Base-by-base conservation (phyloP, 2,888 invertebrate species). In the Cataglyphis albicans region DNA sequence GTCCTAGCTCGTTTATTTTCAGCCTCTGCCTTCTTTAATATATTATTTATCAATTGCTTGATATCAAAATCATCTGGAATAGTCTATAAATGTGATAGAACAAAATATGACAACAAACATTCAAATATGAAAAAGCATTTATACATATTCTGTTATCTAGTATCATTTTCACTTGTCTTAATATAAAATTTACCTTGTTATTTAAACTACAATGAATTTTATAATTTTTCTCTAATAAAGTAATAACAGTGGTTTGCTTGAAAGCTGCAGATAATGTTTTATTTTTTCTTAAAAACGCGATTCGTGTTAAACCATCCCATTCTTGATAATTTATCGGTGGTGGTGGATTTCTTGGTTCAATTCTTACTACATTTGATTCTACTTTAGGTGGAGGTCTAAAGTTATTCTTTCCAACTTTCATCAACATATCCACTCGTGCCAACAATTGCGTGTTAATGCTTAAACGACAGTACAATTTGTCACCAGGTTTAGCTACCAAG, bases 381-480 rank as follows among this genome's bases (percentile, higher is more conserved):
- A 99, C 99, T 96, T 99, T 99, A 6, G 99, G 99, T 61, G 99
- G 99, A 25, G 99, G 99, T 86, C 98, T 96, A 93, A 99, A 99
- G 95, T 99, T 99, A 94, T 99, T 99, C 95, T 98, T 98, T 1
- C 99, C 99, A 91, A 99, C 98, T 96, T 99, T 99, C 98, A 99
- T 99, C 41, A 99, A 95, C 96, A 98, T 97, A 94, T 99, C 99
- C 12, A 99, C 99, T 92, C 98, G 96, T 1, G 99, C 98, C 86
- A 99, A 95, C 25, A 99, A 95, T 93, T 99, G 99, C 44, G 99
- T 99, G 93, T 99, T 99, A 72, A 99, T 97, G 76, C 99, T 99
- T 44, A 99, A 95, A 78, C 99, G 96, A 94, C 99, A 99, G 93
- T 98, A 99, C 12, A 99, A 95, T 95, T 99, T 99, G 92, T 99